These are phyloP conservation scores for Staurois parvus DNA, from an alignment of 2,797 vertebrate genomes.

Conservation along the genomic window DNA sequence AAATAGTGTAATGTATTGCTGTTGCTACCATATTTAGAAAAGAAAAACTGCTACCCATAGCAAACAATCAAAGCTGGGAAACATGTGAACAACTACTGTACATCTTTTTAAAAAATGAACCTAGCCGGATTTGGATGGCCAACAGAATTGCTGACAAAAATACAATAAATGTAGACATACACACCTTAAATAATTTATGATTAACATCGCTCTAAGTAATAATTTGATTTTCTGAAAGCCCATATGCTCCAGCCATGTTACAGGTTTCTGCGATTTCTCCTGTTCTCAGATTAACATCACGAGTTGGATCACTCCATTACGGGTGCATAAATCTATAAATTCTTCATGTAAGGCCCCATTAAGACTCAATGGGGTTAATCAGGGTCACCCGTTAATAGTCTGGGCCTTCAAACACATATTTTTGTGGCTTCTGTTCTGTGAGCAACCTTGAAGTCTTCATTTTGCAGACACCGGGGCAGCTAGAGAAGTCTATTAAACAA, in stretches of 20 bases:
- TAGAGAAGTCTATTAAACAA: conserved; percentile 61
- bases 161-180: not conserved
- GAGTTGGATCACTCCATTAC: conserved; percentile 51
- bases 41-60: not conserved
- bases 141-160: not conserved
- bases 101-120: not conserved
- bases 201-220: not conserved
- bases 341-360: conserved; percentile 56
- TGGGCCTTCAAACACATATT: conserved; percentile 47
- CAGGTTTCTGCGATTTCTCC: conserved; percentile 5
- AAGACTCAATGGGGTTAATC: conserved; percentile 55
- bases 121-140: not conserved
- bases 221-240: not conserved
- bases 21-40: not conserved
- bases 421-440: conserved; percentile 56
- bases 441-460: conserved; percentile 55
- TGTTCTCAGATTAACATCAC: conserved; percentile 24
- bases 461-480: conserved; percentile 46
- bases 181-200: not conserved
- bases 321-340: conserved; percentile 57
- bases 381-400: conserved; percentile 58
- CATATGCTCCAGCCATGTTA: conserved; percentile 24
- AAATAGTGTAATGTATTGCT: not conserved
- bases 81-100: too few relatives aligned
- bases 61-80: not conserved